Evolutionary conservation across 2,113 vertebrate species (phyloP).

Genomic region (Actenoides hombroni): DNA sequence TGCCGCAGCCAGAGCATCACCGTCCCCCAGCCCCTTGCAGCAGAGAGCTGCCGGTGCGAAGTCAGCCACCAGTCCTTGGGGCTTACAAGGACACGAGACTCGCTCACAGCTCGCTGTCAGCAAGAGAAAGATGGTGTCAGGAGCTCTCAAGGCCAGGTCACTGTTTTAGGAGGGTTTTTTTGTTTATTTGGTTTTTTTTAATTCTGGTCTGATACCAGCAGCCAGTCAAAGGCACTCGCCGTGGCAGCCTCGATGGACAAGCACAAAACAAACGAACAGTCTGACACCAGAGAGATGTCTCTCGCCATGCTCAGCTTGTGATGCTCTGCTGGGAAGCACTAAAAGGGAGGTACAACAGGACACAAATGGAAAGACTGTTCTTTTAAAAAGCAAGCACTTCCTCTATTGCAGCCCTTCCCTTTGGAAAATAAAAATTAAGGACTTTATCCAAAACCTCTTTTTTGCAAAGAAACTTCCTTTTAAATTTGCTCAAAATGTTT

Average conservation of each 20-base stretch:
- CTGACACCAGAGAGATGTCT: neutral
- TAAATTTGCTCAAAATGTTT: neutral
- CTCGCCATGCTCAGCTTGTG: neutral
- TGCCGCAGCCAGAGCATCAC: neutral
- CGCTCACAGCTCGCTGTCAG: neutral
- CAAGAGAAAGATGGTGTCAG: neutral
- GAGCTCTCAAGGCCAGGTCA: neutral
- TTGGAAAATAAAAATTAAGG: neutral
- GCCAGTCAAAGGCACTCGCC: neutral
- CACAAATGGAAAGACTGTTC: neutral
- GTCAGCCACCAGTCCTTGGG: neutral
- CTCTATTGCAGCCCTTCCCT: neutral
- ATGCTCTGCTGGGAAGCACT: neutral
- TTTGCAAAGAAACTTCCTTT: neutral
- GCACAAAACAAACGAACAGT: rapidly evolving
- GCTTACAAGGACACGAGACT: neutral
- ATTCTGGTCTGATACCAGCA: neutral
- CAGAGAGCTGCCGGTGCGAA: neutral
- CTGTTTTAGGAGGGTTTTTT: neutral
- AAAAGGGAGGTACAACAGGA: neutral
- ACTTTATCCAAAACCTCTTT: neutral
- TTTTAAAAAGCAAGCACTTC: neutral
- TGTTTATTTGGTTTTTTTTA: neutral
- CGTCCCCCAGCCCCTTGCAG: neutral
- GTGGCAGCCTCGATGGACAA: rapidly evolving